These are phyloP conservation scores for Stichopus horrens DNA, from an alignment of 53 echinoderm and acorn worm genomes.

Conservation along the genomic window DNA sequence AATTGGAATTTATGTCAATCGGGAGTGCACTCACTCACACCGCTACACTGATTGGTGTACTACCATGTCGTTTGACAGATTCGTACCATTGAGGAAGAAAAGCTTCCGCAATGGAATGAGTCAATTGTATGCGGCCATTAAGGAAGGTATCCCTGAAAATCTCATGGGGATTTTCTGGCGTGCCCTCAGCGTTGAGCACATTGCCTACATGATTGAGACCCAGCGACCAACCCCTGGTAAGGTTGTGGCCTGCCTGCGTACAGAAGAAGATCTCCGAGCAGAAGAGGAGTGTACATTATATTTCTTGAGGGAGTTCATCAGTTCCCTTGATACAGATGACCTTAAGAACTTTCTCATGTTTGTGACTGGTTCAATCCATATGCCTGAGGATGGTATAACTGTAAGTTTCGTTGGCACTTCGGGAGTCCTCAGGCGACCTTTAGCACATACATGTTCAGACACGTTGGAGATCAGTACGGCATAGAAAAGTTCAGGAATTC, in stretches of 20 bases:
- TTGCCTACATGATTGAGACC: not conserved
- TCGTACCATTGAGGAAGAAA: not conserved
- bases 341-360: slow-evolving; percentile 42
- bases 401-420: not conserved
- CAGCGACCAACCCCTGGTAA: slow-evolving; percentile 38
- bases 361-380: slow-evolving; percentile 38
- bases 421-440: not conserved
- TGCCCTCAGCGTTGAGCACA: slow-evolving; percentile 35
- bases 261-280: not conserved
- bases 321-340: slow-evolving; percentile 20
- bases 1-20: not conserved
- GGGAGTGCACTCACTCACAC: slow-evolving; percentile 3
- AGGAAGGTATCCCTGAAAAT: slow-evolving; percentile 45
- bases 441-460: slow-evolving; percentile 8
- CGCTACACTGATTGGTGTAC: not conserved
- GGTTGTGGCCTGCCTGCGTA: slow-evolving; percentile 2
- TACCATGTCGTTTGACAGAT: slow-evolving; percentile 41
- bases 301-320: slow-evolving; percentile 17
- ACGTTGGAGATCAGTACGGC: slow-evolving; percentile 3
- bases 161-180: slow-evolving; percentile 30
- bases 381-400: slow-evolving; percentile 34
- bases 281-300: not conserved
- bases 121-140: slow-evolving; percentile 10
- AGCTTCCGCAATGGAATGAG: slow-evolving; percentile 12
- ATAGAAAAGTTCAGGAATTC: not conserved